These are phyloP conservation scores for Platygyra sinensis DNA, from an alignment of 64 coral and sea anemone species.

Conservation along the genomic window DNA sequence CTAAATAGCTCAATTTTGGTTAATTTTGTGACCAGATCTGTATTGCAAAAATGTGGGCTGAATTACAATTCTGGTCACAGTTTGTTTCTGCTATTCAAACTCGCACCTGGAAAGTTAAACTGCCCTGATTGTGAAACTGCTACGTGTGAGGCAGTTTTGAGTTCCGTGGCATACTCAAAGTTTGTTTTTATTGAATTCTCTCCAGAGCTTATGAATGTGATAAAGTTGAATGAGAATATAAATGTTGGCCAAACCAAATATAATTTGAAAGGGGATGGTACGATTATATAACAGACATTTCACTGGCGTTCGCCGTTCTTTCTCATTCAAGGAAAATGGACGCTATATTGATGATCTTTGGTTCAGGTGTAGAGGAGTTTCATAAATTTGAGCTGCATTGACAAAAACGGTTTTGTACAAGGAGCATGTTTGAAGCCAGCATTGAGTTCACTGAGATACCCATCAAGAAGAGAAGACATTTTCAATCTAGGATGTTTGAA, in stretches of 20 bases:
- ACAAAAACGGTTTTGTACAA: no score
- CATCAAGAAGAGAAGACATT: no score
- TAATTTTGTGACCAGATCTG: no score
- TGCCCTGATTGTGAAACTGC: slow-evolving; percentile 33
- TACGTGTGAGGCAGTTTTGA: slow-evolving; percentile 48
- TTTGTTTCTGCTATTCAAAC: slow-evolving; percentile 40
- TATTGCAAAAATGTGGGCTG: slow-evolving; percentile 8
- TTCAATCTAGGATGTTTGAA: no score
- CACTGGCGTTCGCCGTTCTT: slow-evolving; percentile 52
- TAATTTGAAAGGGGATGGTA: slow-evolving; percentile 49
- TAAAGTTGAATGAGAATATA: slow-evolving; percentile 13
- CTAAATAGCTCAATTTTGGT: no score
- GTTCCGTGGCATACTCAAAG: no score
- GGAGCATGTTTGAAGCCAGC: no score
- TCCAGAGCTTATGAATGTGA: slow-evolving; percentile 30
- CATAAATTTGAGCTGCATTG: no score
- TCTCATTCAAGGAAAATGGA: slow-evolving; percentile 48
- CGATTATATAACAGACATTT: slow-evolving; percentile 46
- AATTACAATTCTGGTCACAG: slow-evolving; percentile 22
- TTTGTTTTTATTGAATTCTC: slow-evolving; percentile 35
- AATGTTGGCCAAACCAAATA: not conserved
- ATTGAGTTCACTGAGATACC: no score
- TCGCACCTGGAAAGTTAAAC: slow-evolving; percentile 36
- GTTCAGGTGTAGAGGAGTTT: no score
- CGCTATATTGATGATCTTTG: slow-evolving; percentile 53